These are phyloP conservation scores for Turritopsis dohrnii DNA, from an alignment of 30 jellyfish, hydroid and myxozoan species.

Conservation along the genomic window DNA sequence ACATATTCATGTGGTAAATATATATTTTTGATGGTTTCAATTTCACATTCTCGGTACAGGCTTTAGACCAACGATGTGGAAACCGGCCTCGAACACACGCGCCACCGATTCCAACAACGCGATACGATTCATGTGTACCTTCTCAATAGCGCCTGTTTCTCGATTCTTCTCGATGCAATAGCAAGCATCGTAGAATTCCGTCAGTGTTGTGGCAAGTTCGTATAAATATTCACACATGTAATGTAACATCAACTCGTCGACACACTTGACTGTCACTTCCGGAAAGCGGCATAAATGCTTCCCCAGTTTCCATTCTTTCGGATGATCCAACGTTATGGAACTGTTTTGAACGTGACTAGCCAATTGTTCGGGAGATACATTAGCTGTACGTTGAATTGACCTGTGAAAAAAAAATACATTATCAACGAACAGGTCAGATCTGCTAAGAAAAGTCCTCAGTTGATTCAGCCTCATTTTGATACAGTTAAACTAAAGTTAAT, in stretches of 20 bases:
- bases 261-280: constrained; percentile 50
- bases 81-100: constrained; percentile 62
- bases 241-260: constrained; percentile 74
- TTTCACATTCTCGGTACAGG: constrained; percentile 71
- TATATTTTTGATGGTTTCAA: background rate
- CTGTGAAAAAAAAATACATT: constrained; percentile 36
- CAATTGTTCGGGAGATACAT: constrained; percentile 49
- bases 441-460: too few relatives aligned
- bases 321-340: constrained; percentile 58
- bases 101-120: constrained; percentile 83
- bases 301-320: constrained; percentile 75
- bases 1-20: background rate
- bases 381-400: constrained; percentile 80
- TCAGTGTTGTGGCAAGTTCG: constrained; percentile 81
- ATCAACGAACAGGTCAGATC: too few relatives aligned
- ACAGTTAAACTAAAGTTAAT: too few relatives aligned
- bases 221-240: constrained; percentile 87
- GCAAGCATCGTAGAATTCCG: constrained; percentile 95
- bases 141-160: constrained; percentile 68
- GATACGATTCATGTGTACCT: constrained; percentile 85
- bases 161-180: constrained; percentile 69
- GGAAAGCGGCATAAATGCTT: constrained; percentile 78
- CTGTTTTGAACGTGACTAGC: constrained; percentile 16
- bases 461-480: too few relatives aligned
- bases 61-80: constrained; percentile 75